Evolutionary conservation across 2,797 vertebrate species (phyloP).

Genomic region (Hemibagrus guttatus): DNA sequence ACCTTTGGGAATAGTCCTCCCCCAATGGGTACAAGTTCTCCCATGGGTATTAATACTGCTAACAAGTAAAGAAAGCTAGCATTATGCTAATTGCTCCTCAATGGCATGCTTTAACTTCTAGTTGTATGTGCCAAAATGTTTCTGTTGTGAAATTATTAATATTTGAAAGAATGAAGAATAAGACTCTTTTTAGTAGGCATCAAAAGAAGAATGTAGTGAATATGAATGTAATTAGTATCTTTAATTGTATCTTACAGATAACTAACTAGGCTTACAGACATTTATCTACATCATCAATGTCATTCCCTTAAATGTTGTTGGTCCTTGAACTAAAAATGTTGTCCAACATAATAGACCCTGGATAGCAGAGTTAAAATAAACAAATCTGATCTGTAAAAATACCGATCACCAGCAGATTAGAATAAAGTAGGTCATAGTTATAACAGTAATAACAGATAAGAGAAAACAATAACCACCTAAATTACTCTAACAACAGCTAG

Average conservation of each 20-base stretch:
- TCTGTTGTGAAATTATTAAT: background rate
- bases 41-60: constrained; percentile 6
- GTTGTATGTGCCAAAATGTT: background rate
- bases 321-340: constrained; percentile 14
- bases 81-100: constrained; percentile 8
- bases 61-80: constrained; percentile 19
- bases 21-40: background rate
- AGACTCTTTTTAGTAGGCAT: background rate
- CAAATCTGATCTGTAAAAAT: background rate
- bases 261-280: background rate
- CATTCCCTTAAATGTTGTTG: background rate
- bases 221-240: background rate
- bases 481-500: background rate
- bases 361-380: background rate
- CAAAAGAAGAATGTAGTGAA: background rate
- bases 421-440: background rate
- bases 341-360: background rate
- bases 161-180: background rate
- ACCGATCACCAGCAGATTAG: background rate
- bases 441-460: background rate
- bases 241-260: background rate
- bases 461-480: background rate
- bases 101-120: background rate
- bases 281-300: constrained; percentile 3
- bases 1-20: constrained; percentile 15